Conservation (phyloP, 2,888 invertebrate genomes). For the Ophraella communa region DNA sequence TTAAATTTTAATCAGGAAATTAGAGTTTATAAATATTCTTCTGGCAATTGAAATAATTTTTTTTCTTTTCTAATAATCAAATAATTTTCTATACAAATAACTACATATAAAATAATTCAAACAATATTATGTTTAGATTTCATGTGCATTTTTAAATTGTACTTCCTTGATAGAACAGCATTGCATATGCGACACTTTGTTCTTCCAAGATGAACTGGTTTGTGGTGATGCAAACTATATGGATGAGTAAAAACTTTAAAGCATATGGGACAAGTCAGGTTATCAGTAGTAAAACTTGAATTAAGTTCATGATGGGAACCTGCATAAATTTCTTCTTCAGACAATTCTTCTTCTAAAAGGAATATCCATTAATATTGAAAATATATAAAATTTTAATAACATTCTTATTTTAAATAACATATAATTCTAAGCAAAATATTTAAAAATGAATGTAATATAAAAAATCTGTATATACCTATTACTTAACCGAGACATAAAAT, state of each 20-base stretch:
- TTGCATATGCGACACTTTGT: constrained; percentile 43
- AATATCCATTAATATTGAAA: background rate
- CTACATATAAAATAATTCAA: constrained; percentile 8
- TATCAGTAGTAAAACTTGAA: constrained; percentile 24
- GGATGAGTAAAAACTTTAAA: constrained; percentile 38
- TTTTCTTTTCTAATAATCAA: no score
- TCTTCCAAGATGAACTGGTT: constrained; percentile 40
- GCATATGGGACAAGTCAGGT: constrained; percentile 37
- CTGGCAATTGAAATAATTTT: no score
- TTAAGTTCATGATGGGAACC: constrained; percentile 11
- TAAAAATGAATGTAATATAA: no score
- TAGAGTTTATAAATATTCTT: no score
- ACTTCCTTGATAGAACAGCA: constrained; percentile 42
- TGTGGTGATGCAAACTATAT: constrained; percentile 39
- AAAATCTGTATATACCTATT: no score
- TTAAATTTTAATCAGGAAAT: no score
- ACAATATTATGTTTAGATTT: constrained; percentile 35
- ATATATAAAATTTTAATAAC: no score
- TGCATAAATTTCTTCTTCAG: constrained; percentile 21
- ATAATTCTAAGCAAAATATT: no score
- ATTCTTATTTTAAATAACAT: no score
- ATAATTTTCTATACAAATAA: background rate
- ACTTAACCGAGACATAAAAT: no score
- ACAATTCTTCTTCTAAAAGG: constrained; percentile 30
- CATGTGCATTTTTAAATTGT: constrained; percentile 42